Percentiles rank a stretch among this genome's conserved stretches.
phyloP scores from a whole-genome alignment of 2,113 vertebrate species.

The Stegastes partitus region DNA sequence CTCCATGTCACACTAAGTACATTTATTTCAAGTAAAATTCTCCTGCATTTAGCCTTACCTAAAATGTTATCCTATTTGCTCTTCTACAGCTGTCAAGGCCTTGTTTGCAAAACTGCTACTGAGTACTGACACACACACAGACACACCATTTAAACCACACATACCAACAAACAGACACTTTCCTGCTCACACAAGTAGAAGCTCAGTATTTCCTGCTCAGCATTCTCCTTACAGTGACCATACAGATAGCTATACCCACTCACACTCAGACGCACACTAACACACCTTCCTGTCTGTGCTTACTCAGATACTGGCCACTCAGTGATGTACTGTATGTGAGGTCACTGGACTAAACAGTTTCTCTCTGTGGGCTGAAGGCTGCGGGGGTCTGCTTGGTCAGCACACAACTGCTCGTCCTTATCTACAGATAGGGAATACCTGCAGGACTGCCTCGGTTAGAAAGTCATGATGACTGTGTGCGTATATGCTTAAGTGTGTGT shows the following conservation, averaged over 20 bases:
- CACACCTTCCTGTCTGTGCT: constrained; percentile 23
- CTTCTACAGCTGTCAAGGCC: too few relatives aligned
- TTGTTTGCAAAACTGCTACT: too few relatives aligned
- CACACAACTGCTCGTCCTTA: constrained; percentile 51
- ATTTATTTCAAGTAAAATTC: too few relatives aligned
- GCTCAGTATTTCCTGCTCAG: constrained; percentile 14
- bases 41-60: too few relatives aligned
- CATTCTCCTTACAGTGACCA: constrained; percentile 17
- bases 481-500: not conserved
- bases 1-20: too few relatives aligned
- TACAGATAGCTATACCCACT: constrained; percentile 30
- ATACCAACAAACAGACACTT: constrained; percentile 4
- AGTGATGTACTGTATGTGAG: constrained; percentile 38
- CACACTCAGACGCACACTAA: constrained; percentile 6
- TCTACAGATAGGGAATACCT: constrained; percentile 52
- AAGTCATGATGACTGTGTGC: constrained; percentile 11
- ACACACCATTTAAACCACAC: not conserved
- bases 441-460: constrained; percentile 34
- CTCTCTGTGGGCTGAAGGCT: constrained; percentile 26
- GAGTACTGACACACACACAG: too few relatives aligned
- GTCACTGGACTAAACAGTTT: constrained; percentile 51
- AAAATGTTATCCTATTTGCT: too few relatives aligned
- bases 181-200: constrained; percentile 17
- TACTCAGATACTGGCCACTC: constrained; percentile 35
- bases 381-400: constrained; percentile 60